Evolutionary conservation across 2,797 vertebrate species (phyloP), one percentile per base, ranked within the genome.

Genomic region (Enteromius radiatus): DNA sequence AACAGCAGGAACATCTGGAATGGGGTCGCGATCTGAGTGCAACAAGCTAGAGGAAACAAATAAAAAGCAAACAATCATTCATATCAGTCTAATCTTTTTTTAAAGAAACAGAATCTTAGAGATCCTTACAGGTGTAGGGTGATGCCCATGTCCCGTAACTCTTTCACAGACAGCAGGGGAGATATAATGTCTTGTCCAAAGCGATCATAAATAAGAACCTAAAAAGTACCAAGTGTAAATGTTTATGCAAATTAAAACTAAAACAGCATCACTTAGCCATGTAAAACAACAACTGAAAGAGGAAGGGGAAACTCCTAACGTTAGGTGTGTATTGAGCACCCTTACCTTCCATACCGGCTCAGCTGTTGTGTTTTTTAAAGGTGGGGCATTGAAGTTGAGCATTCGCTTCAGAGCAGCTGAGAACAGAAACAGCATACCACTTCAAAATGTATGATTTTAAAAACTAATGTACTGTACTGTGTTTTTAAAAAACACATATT

Each of bases 181-280:
- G 97, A 99, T 90, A 99, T 99, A 88, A 99, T 98, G 90, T 99
- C 98, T 92, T 99, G 98, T 23, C 98, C 98, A 88, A 98, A 97
- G 86, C 97, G 93, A 90, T 99, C 98, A 89, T 98, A 99, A 89
- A 99, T 96, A 83, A 99, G 94, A 87, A 99, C 96, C 97, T 99
- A 89, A 45, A 77, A 36, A 86, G 3, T 77, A 41, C 10, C 9
- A 14, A 33, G 7, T 43, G 23, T 47, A 11, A 56, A 47, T 38
- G 41, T 36, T 14, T 10, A 81, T 43, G 17, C 8, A 45, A 41
- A 54, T 52, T 8, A 59, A 3, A 15, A 59, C 54, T 45, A 75
- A 26, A 64, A 28, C 54, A 31, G 11, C 11, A n/a, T n/a, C n/a
- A 31, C 15, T 26, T 45, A 38, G 6, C 4, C 31, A 75, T 15